Base-by-base conservation (phyloP, 2,797 vertebrate species). In the Falco cherrug region DNA sequence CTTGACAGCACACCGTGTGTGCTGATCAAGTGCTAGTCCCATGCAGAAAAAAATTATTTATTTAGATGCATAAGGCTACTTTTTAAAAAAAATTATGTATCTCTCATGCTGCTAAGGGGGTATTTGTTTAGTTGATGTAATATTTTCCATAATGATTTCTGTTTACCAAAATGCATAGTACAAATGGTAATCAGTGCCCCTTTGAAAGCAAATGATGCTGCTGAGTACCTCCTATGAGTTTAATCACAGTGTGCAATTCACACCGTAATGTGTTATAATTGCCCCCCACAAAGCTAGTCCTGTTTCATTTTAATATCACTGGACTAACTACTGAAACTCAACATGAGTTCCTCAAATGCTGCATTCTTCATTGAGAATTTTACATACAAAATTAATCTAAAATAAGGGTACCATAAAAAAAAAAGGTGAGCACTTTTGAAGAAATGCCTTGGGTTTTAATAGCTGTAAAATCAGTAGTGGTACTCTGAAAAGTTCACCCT, bases 161-260 rank as follows among this genome's bases (percentile, higher is more conserved):
- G 98, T 98, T 98, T 98, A 97, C 97, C 95, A 97, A 98, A 98
- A 97, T 97, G 97, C 97, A 97, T 95, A 97, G 96, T 96, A 97
- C 97, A 97, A 96, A 97, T 96, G 96, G 94, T 97, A 98, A 98
- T 98, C 97, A 98, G 98, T 90, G 79, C 95, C 97, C 97, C 97
- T 98, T 98, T 98, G 97, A 98, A 92, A 95, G 97, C 85, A 95
- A 98, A 95, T 92, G 71, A 45, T 96, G 96, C 95, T 92, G 91
- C 95, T 97, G 97, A 98, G 97, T 97, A 97, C 97, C 96, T 98
- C 97, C 97, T 97, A 90, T 61, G 92, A 98, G 97, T 97, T 98
- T 98, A 98, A 98, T 98, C 97, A 98, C 97, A 97, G 97, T 96
- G 97, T 98, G 97, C 82, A 95, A 96, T 97, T 98, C 97, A 95